These are phyloP conservation scores for Liodrosophila aerea DNA, from an alignment of 2,888 invertebrate genomes.

Conservation along the genomic window DNA sequence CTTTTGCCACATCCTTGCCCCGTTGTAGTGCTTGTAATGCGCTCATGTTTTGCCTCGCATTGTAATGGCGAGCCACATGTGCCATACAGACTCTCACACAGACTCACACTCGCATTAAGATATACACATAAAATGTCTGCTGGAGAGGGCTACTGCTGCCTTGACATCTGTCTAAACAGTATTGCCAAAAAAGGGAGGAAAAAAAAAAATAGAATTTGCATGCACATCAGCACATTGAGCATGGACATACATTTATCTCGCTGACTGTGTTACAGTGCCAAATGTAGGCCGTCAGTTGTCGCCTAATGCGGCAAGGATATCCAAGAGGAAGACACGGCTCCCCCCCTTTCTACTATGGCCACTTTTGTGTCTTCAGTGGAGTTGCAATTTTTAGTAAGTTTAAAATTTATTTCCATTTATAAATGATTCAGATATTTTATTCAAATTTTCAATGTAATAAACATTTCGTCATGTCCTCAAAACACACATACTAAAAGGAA, in stretches of 20 bases:
- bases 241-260: slow-evolving; percentile 68
- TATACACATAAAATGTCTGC: slow-evolving; percentile 24
- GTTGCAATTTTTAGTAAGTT: not conserved
- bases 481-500: slow-evolving; percentile 36
- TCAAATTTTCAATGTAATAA: slow-evolving; percentile 78
- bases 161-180: slow-evolving; percentile 69
- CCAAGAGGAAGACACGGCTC: too few relatives aligned
- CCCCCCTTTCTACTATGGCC: too few relatives aligned
- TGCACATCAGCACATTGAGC: slow-evolving; percentile 64
- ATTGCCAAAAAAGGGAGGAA: slow-evolving; percentile 26
- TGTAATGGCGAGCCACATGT: slow-evolving; percentile 54
- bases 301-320: slow-evolving; percentile 50
- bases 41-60: slow-evolving; percentile 50
- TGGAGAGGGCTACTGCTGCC: slow-evolving; percentile 59
- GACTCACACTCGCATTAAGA: not conserved
- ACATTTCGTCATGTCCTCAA: slow-evolving; percentile 56
- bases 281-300: slow-evolving; percentile 53
- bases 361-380: too few relatives aligned
- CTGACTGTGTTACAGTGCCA: slow-evolving; percentile 43
- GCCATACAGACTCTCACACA: slow-evolving; percentile 35
- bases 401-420: too few relatives aligned
- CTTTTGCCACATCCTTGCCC: slow-evolving; percentile 47
- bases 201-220: slow-evolving; percentile 69
- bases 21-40: slow-evolving; percentile 58
- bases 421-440: too few relatives aligned